Conservation (phyloP, 2,888 invertebrate species). For the Amitus sp. region DNA sequence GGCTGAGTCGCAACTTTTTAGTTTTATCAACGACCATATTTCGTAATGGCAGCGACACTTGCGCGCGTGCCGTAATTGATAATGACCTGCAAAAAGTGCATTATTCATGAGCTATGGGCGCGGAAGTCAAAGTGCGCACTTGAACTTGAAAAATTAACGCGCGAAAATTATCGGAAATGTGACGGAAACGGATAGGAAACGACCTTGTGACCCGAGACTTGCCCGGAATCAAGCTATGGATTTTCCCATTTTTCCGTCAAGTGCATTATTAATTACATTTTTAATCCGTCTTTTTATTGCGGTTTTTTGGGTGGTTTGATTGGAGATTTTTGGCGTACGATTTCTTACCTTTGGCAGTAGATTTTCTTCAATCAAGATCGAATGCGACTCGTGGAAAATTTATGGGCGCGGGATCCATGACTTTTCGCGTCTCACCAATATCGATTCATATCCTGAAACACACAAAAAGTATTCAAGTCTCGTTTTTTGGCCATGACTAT, state of each 20-base stretch:
- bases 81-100: background rate
- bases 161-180: too few relatives aligned
- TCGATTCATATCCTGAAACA: conserved; percentile 1
- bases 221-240: too few relatives aligned
- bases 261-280: too few relatives aligned
- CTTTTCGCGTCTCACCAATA: background rate
- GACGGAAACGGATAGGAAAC: background rate
- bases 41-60: background rate
- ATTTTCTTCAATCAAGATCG: background rate
- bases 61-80: background rate
- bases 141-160: conserved; percentile 3
- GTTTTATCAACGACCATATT: background rate
- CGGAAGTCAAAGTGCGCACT: background rate
- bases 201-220: too few relatives aligned
- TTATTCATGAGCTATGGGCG: too few relatives aligned
- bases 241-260: too few relatives aligned
- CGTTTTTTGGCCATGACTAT: background rate
- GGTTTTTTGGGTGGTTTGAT: too few relatives aligned
- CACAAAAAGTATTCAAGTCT: background rate
- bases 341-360: conserved; percentile 1
- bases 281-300: too few relatives aligned
- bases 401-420: background rate
- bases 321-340: background rate
- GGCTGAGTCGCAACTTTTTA: background rate
- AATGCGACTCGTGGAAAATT: background rate